Evolutionary conservation across 2,888 invertebrate genomes (phyloP).

Genomic region (Cinara cedri): DNA sequence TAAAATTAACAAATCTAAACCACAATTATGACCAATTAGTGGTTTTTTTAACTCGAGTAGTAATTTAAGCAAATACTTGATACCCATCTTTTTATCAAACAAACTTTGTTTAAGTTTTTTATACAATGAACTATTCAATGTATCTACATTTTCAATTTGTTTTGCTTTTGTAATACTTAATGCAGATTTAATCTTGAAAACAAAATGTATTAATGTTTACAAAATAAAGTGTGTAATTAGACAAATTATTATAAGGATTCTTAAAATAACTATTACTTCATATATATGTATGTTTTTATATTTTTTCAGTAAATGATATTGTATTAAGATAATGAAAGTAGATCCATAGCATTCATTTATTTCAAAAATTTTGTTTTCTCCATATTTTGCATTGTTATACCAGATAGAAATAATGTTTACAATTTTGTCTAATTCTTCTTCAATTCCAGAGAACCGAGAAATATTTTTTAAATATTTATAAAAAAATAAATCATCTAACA

Average conservation of each 20-base stretch:
- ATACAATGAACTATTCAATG: neutral
- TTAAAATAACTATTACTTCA: slow-evolving; percentile 13
- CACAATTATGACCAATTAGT: slow-evolving; percentile 77
- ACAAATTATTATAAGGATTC: neutral
- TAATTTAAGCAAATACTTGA: slow-evolving; percentile 66
- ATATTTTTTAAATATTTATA: slow-evolving; percentile 42
- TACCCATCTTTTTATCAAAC: slow-evolving; percentile 43
- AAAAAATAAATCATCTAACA: slow-evolving; percentile 32
- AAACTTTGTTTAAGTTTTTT: slow-evolving; percentile 29
- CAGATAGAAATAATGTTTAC: slow-evolving; percentile 36
- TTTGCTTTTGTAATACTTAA: slow-evolving; percentile 42
- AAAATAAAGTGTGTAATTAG: neutral
- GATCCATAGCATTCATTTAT: slow-evolving; percentile 32
- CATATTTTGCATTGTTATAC: slow-evolving; percentile 26
- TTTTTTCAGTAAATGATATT: slow-evolving; percentile 40
- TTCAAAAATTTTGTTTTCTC: slow-evolving; percentile 30
- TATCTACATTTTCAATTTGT: neutral
- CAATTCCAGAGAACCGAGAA: slow-evolving; percentile 12
- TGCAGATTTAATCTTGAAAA: slow-evolving; percentile 9
- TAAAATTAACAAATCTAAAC: slow-evolving; percentile 73
- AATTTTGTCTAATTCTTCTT: slow-evolving; percentile 25
- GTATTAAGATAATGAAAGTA: slow-evolving; percentile 26
- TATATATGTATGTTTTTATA: slow-evolving; percentile 19
- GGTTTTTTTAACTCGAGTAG: slow-evolving; percentile 71
- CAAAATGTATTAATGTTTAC: neutral